A percentile compares a stretch with the other conserved stretches of the same genome.
Conservation (phyloP, 2,888 invertebrate genomes). For the Leucozona laternaria region DNA sequence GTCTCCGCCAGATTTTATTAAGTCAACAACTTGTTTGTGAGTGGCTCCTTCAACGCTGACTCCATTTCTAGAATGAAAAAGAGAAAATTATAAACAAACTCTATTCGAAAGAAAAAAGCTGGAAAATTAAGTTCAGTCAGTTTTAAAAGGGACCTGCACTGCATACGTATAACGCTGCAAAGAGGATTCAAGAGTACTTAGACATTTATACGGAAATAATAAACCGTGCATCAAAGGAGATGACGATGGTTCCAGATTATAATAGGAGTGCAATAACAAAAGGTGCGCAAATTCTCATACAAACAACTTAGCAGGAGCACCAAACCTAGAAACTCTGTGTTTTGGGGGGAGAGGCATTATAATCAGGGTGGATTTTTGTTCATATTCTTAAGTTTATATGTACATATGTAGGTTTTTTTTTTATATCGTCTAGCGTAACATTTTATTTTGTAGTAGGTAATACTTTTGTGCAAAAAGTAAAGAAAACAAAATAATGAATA, state of each 20-base stretch:
- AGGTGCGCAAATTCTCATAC: conserved; percentile 30
- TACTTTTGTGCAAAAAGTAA: background rate
- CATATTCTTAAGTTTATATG: conserved; percentile 38
- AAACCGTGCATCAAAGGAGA: conserved; percentile 49
- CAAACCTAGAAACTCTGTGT: conserved; percentile 12
- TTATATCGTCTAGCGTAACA: conserved; percentile 17
- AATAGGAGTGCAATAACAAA: conserved; percentile 35
- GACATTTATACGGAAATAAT: conserved; percentile 59
- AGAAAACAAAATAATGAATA: conserved; percentile 18
- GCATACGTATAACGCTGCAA: background rate
- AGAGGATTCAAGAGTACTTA: conserved; percentile 19
- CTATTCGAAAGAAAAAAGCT: conserved; percentile 15
- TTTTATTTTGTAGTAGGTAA: conserved; percentile 18
- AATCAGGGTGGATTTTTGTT: conserved; percentile 53
- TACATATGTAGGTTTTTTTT: too few relatives aligned
- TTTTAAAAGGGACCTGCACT: conserved; percentile 24
- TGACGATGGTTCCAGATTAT: conserved; percentile 53
- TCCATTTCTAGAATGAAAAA: conserved; percentile 91
- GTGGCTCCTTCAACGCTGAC: conserved; percentile 99
- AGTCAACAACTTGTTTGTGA: conserved; percentile 99
- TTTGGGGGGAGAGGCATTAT: conserved; percentile 11
- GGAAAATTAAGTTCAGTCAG: conserved; percentile 49
- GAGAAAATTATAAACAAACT: conserved; percentile 29
- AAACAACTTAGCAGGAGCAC: conserved; percentile 8
- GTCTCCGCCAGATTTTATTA: conserved; percentile 99